Percentiles rank a stretch among this genome's conserved stretches.
These are phyloP conservation scores for Eriocheir sinensis DNA, from an alignment of 1,140 invertebrate species.

Conservation along the genomic window DNA sequence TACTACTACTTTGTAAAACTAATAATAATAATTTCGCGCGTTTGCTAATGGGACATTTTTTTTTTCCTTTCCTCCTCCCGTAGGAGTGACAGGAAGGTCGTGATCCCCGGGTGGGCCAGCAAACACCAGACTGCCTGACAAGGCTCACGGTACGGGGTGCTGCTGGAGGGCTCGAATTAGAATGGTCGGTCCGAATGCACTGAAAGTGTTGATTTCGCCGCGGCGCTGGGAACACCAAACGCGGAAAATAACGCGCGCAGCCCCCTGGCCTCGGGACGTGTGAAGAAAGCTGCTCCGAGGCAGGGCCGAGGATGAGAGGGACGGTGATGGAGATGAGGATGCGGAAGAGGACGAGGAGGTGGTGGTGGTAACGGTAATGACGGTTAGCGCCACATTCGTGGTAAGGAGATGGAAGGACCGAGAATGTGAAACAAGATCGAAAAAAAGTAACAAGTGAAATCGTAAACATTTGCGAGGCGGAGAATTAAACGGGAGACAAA, in stretches of 20 bases:
- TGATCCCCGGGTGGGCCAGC: too few species aligned
- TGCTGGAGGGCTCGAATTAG: too few species aligned
- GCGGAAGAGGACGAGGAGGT: not conserved
- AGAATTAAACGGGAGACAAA: not conserved
- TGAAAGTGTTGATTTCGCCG: too few species aligned
- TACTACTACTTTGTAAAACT: too few species aligned
- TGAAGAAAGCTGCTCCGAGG: not conserved
- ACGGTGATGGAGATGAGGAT: not conserved
- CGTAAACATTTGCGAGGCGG: too few species aligned
- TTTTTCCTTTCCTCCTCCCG: not conserved
- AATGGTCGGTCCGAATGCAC: too few species aligned
- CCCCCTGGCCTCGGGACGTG: not conserved
- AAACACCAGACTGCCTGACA: too few species aligned
- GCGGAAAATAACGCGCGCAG: not conserved
- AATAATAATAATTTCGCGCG: too few species aligned
- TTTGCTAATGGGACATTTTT: not conserved
- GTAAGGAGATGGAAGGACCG: too few species aligned
- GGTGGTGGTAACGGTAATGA: conserved; percentile 8
- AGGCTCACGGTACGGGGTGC: too few species aligned
- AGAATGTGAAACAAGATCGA: not conserved
- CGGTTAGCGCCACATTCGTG: too few species aligned
- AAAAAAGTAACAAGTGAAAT: not conserved
- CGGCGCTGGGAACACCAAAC: not conserved
- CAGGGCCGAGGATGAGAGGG: not conserved
- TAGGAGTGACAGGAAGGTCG: too few species aligned